A percentile compares a stretch with the other conserved stretches of the same genome.
Evolutionary conservation across 1,140 invertebrate species (phyloP).

Genomic region (Dryas iulia): DNA sequence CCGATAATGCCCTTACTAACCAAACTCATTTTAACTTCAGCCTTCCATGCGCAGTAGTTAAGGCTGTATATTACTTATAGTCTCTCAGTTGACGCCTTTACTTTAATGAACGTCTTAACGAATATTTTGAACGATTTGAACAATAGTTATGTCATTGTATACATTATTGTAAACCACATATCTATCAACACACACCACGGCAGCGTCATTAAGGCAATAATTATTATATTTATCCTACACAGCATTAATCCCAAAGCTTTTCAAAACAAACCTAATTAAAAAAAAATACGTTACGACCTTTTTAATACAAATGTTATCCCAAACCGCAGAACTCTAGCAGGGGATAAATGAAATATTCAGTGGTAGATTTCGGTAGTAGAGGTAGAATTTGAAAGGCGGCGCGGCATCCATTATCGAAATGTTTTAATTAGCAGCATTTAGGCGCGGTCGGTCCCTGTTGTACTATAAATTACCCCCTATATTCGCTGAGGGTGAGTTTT

Average conservation of each 20-base stretch:
- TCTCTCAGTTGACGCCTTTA: too few species aligned
- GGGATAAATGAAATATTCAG: conserved; percentile 24
- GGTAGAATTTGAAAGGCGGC: conserved; percentile 29
- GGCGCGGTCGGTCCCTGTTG: conserved; percentile 34
- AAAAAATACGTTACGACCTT: background rate
- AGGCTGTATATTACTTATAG: too few species aligned
- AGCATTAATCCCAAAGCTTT: background rate
- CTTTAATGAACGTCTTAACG: too few species aligned
- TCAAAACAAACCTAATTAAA: background rate
- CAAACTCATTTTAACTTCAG: too few species aligned
- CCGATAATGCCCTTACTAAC: too few species aligned
- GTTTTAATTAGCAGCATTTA: conserved; percentile 51
- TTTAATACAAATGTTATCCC: conserved; percentile 8
- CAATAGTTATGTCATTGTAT: too few species aligned
- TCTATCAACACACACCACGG: too few species aligned
- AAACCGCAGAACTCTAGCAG: background rate
- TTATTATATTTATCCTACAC: too few species aligned
- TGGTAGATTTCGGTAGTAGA: conserved; percentile 21
- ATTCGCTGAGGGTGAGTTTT: conserved; percentile 40
- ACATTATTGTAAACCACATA: too few species aligned
- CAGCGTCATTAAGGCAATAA: background rate
- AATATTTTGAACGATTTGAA: too few species aligned
- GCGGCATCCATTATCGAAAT: conserved; percentile 45
- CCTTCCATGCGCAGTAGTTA: too few species aligned
- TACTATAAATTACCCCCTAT: conserved; percentile 45